Evolutionary conservation across 2,113 vertebrate genomes (phyloP), one percentile per base, ranked within the genome.

Genomic region (Alexandromys fortis): DNA sequence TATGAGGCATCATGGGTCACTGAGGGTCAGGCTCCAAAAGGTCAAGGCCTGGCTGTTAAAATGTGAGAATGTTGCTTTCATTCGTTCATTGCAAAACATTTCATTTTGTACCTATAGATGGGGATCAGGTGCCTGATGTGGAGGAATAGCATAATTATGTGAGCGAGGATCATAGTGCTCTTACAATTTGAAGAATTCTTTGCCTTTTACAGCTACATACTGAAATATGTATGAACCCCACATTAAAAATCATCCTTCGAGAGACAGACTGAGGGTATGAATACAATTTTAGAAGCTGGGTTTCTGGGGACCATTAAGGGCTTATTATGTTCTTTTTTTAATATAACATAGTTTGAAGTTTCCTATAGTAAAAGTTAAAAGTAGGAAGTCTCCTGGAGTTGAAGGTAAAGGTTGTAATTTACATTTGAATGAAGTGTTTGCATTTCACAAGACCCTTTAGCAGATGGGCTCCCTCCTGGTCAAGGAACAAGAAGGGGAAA

Each of bases 361-460:
- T 97, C 95, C 87, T 70, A 88, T 92, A 86, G 78, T 73, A 94
- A 94, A 95, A 94, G 76, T 90, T 94, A 90, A 96, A 96, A 95
- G 92, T 75, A 93, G 38, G 93, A 89, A 94, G 73, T 93, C 77
- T 89, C 77, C 3, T n/a, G 89, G 92, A 97, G 68, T 65, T 94
- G 89, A 92, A 94, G 61, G 90, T 67, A 97, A 97, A 98, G 91
- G 96, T 96, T 96, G 89, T 81, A 89, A 97, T 97, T 98, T 98
- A 96, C 91, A 96, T 97, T 97, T 96, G 94, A 97, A 96, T 96
- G 89, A 92, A 85, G 49, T 75, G 1, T 96, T 96, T 97, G 89
- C 93, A 91, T 94, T 95, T 96, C 93, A 89, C 73, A 86, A 86
- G 95, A 88, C 33, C 33, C 61, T 95, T 82, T 86, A 47, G 79